These are phyloP conservation scores for Melieria picta DNA, from an alignment of 2,888 invertebrate genomes.

Conservation along the genomic window DNA sequence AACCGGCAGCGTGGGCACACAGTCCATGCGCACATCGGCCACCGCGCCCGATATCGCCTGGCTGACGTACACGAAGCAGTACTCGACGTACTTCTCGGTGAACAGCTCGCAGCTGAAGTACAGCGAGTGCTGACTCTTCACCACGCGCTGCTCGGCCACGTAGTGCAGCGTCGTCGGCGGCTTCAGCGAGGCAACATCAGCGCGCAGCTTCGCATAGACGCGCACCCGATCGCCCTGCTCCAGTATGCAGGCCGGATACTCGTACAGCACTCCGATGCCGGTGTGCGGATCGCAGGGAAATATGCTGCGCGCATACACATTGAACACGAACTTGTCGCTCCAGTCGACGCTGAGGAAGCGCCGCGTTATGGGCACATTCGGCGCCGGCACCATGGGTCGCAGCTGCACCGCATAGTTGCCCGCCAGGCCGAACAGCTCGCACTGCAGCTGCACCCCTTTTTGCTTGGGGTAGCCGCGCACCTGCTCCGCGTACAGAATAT, in stretches of 20 bases:
- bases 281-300: constrained; percentile 81
- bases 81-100: constrained; percentile 84
- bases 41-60: constrained; percentile 87
- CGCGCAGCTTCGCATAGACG: constrained; percentile 78
- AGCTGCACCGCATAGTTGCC: constrained; percentile 83
- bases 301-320: constrained; percentile 84
- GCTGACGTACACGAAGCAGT: constrained; percentile 89
- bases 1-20: constrained; percentile 83
- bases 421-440: constrained; percentile 84
- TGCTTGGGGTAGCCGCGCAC: constrained; percentile 78
- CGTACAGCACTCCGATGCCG: constrained; percentile 82
- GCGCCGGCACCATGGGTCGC: constrained; percentile 73
- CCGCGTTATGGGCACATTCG: constrained; percentile 60
- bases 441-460: constrained; percentile 75
- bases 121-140: constrained; percentile 79
- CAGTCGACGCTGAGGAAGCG: constrained; percentile 72
- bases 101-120: constrained; percentile 84
- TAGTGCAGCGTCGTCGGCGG: constrained; percentile 74
- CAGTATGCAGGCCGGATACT: constrained; percentile 85
- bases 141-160: constrained; percentile 73
- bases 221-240: constrained; percentile 81
- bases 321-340: constrained; percentile 86
- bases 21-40: constrained; percentile 84
- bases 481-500: constrained; percentile 82
- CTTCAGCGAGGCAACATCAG: constrained; percentile 75